A percentile compares a stretch with the other conserved stretches of the same genome.
phyloP scores from a whole-genome alignment of 2,888 invertebrate genomes.

The Leptinotarsa tumamoca region DNA sequence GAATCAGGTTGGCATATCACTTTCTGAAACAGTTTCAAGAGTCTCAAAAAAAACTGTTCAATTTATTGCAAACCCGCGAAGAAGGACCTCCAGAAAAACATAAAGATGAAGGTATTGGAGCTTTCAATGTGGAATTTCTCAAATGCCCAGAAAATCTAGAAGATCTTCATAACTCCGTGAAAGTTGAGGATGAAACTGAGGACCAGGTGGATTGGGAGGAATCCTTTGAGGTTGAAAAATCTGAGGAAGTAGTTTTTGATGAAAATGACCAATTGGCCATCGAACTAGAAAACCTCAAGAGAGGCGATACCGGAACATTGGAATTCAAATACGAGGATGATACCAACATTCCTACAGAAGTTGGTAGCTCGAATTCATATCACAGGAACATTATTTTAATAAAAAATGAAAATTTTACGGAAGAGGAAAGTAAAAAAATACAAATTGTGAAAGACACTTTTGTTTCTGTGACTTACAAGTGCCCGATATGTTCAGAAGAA shows the following conservation, averaged over 20 bases:
- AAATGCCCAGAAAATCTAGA: not conserved
- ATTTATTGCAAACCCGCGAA: not conserved
- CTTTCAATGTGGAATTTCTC: no score
- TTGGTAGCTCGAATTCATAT: not conserved
- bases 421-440: not conserved
- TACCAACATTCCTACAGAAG: not conserved
- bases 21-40: slow-evolving; percentile 46
- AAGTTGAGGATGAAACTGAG: not conserved
- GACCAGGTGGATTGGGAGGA: not conserved
- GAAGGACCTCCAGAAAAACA: not conserved
- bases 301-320: not conserved
- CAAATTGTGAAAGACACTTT: not conserved
- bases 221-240: not conserved
- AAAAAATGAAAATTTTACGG: not conserved
- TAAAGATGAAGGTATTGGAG: not conserved
- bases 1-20: slow-evolving; percentile 42
- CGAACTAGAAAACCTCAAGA: not conserved
- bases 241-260: not conserved
- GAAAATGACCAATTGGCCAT: not conserved
- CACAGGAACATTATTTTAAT: not conserved
- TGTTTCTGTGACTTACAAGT: slow-evolving; percentile 8
- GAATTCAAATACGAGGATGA: not conserved
- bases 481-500: slow-evolving; percentile 14
- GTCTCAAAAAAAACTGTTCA: slow-evolving; percentile 33
- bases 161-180: not conserved